Base-by-base conservation (phyloP, 2,113 vertebrate genomes). In the Gallinago paraguaiae region DNA sequence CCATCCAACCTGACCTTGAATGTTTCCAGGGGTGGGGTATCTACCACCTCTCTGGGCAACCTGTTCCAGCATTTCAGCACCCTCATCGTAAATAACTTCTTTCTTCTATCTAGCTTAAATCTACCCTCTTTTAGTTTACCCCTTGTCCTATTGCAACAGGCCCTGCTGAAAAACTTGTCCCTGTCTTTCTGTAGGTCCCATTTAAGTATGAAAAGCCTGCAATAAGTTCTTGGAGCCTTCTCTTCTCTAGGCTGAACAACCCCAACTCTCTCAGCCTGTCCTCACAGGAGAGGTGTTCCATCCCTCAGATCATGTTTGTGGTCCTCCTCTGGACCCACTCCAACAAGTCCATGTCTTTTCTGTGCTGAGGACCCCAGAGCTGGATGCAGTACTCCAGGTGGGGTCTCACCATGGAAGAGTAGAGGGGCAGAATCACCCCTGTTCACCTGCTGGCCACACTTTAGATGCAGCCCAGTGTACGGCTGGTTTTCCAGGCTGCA, bases 401-500 rank as follows among this genome's bases (percentile, higher is more conserved):
- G 5, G 17, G 24, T 54, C 14, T 80, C 48, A 54, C 14, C 10
- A 53, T 24, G 30, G 48, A 4, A 3, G 39, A 65, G 12, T 4
- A 41, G 16, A 64, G 11, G 5, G 10, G 8, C 4, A 67, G 25
- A 56, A 56, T 45, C 18, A 35, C 24, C 19, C 35, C 14, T 14
- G 15, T 68, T 3, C 0, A 37, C 33, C 39, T 45, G 10, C 24
- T 67, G 28, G 25, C 23, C 24, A 61, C 3, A 25, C 60, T 39
- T 63, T 39, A 39, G n/a, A 24, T 61, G 27, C 19, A 37, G 33
- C 25, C 17, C 31, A 45, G 41, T 10, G 19, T 28, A 59, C 3
- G 0, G 1, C 39, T 61, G 19, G 6, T 15, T 6, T 50, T 31
- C 75, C 50, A 17, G 41, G 6, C 23, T 59, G 53, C 3, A 2